Base-by-base conservation (phyloP, 2,797 vertebrate genomes). In the Crossoptilon crossoptilon region DNA sequence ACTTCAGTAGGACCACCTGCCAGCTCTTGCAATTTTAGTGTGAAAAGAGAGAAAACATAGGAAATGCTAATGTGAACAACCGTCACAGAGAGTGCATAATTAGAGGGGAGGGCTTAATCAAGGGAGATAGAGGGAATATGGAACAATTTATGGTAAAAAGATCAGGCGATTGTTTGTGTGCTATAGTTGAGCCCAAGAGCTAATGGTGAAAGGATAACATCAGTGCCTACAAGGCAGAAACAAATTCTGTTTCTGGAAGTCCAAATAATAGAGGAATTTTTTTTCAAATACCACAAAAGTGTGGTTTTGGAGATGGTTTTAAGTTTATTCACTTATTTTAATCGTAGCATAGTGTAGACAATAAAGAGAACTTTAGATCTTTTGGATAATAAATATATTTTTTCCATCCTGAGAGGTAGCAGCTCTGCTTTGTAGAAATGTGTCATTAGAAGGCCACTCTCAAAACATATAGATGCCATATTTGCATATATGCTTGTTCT, bases 281-380 rank as follows among this genome's bases (percentile, higher is more conserved):
- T 29, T 88, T 62, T 4, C 41, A 72, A 41, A 39, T 70, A 41
- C 46, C 60, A 18, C 5, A 13, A 16, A 72, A 70, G 5, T 21
- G 2, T 67, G 8, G 1, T 1, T 69, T 91, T 69, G 33, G 3
- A 49, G 10, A 37, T 9, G 1, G 1, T 2, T 60, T 24, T 70
- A 70, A 35, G 1, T 41, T 59, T 66, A 15, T 62, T 37, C 4
- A 9, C 0, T 68, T 69, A 31, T 43, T 82, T 74, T 58, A 53
- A 22, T 33, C 55, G 6, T 41, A 53, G 1, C 4, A 23, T 41
- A 26, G 29, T 6, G 44, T 27, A 29, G 59, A 56, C 48, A 3
- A 55, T 3, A 74, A 69, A 55, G 6, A 12, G 9, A 70, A 58
- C 1, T n/a, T 16, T 17, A 41, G 43, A 27, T 8, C 4, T 1